phyloP scores from a whole-genome alignment of 1,140 invertebrate species.

The Daktulosphaira vitifoliae region DNA sequence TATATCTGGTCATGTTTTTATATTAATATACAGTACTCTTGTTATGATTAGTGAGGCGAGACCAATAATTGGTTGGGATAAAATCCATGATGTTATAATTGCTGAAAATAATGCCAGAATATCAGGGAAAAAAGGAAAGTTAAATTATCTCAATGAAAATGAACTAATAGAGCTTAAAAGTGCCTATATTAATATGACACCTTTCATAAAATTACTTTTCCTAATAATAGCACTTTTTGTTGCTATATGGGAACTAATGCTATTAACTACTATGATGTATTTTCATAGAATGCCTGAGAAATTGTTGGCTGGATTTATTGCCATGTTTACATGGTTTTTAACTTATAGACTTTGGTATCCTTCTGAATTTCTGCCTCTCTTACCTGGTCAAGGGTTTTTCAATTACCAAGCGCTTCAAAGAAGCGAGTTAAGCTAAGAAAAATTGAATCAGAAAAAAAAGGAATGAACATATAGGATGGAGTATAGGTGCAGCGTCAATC shows the following conservation, averaged over 20 bases:
- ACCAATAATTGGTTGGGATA: conserved; percentile 81
- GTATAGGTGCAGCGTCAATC: too few species aligned
- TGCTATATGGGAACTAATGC: conserved; percentile 88
- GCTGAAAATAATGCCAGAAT: conserved; percentile 63
- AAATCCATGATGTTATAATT: conserved; percentile 61
- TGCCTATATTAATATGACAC: conserved; percentile 66
- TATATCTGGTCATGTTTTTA: conserved; percentile 90
- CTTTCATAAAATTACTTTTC: conserved; percentile 70
- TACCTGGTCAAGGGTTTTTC: conserved; percentile 70
- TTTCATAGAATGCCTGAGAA: conserved; percentile 95
- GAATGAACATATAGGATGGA: too few species aligned
- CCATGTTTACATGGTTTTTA: conserved; percentile 82
- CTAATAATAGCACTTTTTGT: conserved; percentile 68
- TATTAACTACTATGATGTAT: conserved; percentile 82
- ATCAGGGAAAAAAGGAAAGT: neutral
- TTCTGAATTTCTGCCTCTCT: conserved; percentile 52
- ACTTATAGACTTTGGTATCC: conserved; percentile 79
- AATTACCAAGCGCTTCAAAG: conserved; percentile 49
- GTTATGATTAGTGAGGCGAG: conserved; percentile 84
- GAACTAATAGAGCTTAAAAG: conserved; percentile 63
- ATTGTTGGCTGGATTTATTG: conserved; percentile 74
- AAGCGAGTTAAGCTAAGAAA: conserved; percentile 14
- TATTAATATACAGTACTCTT: conserved; percentile 84
- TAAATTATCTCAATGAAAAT: conserved; percentile 50
- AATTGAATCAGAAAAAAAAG: too few species aligned